Conservation (phyloP, 1,140 invertebrate genomes). For the Halesus radiatus region DNA sequence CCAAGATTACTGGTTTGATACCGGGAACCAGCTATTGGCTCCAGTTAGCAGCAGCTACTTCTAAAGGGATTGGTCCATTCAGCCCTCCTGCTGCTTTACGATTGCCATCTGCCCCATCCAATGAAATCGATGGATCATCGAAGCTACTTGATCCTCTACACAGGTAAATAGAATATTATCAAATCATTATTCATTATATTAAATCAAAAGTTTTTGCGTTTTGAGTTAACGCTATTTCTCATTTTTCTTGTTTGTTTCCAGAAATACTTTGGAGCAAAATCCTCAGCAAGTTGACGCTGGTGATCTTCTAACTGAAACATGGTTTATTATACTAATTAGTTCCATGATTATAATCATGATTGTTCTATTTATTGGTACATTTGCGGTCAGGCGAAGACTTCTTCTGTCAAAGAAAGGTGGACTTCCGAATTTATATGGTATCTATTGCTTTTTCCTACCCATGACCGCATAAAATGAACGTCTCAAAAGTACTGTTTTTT, state of each 20-base stretch:
- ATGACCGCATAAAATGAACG: background rate
- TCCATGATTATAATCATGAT: constrained; percentile 81
- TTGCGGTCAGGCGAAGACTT: constrained; percentile 74
- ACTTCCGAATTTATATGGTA: constrained; percentile 68
- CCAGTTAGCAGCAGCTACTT: constrained; percentile 76
- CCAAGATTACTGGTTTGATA: constrained; percentile 32
- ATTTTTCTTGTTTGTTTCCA: constrained; percentile 2
- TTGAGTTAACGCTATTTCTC: background rate
- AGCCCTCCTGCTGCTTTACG: constrained; percentile 70
- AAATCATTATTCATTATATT: background rate
- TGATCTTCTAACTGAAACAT: constrained; percentile 78
- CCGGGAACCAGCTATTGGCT: constrained; percentile 47
- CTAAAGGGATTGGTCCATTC: constrained; percentile 81
- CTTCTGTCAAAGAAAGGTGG: constrained; percentile 67
- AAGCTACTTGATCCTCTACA: constrained; percentile 43
- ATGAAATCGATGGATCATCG: constrained; percentile 36
- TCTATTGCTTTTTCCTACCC: constrained; percentile 1
- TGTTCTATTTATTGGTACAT: constrained; percentile 78
- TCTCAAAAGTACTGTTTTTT: background rate
- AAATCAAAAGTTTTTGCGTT: background rate
- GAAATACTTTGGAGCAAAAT: constrained; percentile 47
- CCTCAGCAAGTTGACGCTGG: constrained; percentile 66
- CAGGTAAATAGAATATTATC: constrained; percentile 32
- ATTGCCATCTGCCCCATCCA: constrained; percentile 29
- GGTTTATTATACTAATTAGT: constrained; percentile 84